A percentile compares a stretch with the other conserved stretches of the same genome.
Evolutionary conservation across 2,888 invertebrate genomes (phyloP).

Genomic region (Dasypogon diadema): DNA sequence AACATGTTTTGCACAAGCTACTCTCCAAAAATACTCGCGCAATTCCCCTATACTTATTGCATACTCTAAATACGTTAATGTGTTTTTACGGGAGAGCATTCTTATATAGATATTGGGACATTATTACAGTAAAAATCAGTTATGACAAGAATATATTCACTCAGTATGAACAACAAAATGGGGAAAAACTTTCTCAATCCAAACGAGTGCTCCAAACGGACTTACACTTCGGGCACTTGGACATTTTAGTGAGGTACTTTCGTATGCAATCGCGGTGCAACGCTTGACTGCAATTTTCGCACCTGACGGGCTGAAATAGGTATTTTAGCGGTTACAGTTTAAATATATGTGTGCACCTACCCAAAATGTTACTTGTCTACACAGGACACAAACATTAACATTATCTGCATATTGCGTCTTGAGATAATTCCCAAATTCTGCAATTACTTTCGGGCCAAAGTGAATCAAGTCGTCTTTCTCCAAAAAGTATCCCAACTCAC

Average conservation of each 20-base stretch:
- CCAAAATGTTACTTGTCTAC: conserved; percentile 60
- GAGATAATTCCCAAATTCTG: conserved; percentile 60
- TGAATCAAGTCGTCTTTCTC: conserved; percentile 59
- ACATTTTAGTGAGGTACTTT: conserved; percentile 59
- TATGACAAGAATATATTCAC: too few relatives aligned
- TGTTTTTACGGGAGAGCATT: too few relatives aligned
- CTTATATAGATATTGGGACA: too few relatives aligned
- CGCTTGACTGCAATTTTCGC: conserved; percentile 58
- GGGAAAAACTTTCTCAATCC: too few relatives aligned
- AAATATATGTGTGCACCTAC: conserved; percentile 57
- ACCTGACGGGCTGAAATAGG: conserved; percentile 54
- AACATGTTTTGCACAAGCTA: too few relatives aligned
- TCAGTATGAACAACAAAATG: too few relatives aligned
- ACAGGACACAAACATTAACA: conserved; percentile 60
- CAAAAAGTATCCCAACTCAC: conserved; percentile 59
- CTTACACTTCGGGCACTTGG: conserved; percentile 60
- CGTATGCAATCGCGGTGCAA: conserved; percentile 61
- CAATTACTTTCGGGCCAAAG: conserved; percentile 60
- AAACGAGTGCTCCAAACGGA: conserved; percentile 58
- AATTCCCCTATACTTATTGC: neutral
- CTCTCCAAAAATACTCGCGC: too few relatives aligned
- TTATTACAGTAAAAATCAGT: too few relatives aligned
- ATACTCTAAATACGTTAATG: too few relatives aligned
- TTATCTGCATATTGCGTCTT: conserved; percentile 59
- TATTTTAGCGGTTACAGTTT: neutral